Evolutionary conservation across 2,888 invertebrate species (phyloP).

Genomic region (Diaprepes abbreviatus): DNA sequence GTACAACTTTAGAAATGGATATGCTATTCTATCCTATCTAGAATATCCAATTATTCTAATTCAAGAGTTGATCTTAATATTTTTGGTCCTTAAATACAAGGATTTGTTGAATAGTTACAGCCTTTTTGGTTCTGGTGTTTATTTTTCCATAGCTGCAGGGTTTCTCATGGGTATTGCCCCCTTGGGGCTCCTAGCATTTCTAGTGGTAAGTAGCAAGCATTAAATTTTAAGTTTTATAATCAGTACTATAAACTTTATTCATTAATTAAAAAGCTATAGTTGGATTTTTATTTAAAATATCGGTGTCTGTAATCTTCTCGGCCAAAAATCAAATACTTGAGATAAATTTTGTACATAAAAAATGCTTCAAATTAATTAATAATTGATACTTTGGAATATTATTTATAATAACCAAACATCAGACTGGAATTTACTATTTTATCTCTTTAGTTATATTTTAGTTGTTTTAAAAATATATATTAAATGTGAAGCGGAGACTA

Average conservation of each 20-base stretch:
- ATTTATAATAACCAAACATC: too few relatives aligned
- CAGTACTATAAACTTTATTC: too few relatives aligned
- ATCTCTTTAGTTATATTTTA: neutral
- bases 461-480: neutral
- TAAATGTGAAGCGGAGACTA: too few relatives aligned
- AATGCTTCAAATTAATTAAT: too few relatives aligned
- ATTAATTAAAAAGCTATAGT: too few relatives aligned
- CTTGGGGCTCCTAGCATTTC: constrained; percentile 70
- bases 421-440: too few relatives aligned
- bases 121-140: constrained; percentile 66
- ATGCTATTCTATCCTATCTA: constrained; percentile 82
- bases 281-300: too few relatives aligned
- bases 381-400: too few relatives aligned
- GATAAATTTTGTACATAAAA: too few relatives aligned
- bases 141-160: constrained; percentile 66
- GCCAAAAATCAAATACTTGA: too few relatives aligned
- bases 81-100: constrained; percentile 79
- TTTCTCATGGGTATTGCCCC: constrained; percentile 69
- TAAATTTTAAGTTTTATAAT: too few relatives aligned
- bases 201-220: constrained; percentile 72
- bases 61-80: constrained; percentile 82
- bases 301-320: too few relatives aligned
- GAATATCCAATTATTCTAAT: constrained; percentile 86
- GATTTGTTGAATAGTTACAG: constrained; percentile 69
- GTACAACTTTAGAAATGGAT: constrained; percentile 83